phyloP scores from a whole-genome alignment of 2,113 vertebrate genomes.

The Empidonax traillii region DNA sequence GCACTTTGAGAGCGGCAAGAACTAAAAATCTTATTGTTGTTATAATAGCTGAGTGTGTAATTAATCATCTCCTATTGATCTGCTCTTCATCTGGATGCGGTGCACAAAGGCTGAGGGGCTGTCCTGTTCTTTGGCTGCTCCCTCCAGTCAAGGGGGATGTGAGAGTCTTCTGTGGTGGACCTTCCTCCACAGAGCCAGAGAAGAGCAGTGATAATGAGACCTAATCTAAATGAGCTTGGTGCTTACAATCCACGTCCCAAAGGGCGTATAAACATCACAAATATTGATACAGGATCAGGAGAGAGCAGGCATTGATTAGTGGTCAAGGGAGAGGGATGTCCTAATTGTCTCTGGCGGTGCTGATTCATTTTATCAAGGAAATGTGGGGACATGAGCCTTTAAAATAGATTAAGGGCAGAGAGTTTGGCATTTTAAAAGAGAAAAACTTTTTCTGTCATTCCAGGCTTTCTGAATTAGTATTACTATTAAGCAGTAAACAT shows the following conservation, averaged over 20 bases:
- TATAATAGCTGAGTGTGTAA: slow-evolving; percentile 45
- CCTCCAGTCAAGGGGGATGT: neutral
- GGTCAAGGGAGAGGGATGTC: slow-evolving; percentile 41
- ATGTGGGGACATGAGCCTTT: slow-evolving; percentile 30
- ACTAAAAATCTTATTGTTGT: slow-evolving; percentile 37
- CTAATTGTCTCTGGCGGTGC: slow-evolving; percentile 29
- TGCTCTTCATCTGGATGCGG: slow-evolving; percentile 46
- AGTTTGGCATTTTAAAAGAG: neutral
- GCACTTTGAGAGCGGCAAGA: neutral
- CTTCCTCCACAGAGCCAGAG: neutral
- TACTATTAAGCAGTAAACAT: neutral
- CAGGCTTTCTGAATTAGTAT: neutral
- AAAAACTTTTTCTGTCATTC: neutral
- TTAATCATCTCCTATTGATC: slow-evolving; percentile 68
- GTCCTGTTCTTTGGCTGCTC: slow-evolving; percentile 37
- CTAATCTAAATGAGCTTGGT: slow-evolving; percentile 39
- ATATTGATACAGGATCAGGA: slow-evolving; percentile 26
- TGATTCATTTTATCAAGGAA: slow-evolving; percentile 46
- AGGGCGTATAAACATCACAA: slow-evolving; percentile 26
- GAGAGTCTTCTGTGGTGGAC: neutral
- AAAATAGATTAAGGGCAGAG: slow-evolving; percentile 15
- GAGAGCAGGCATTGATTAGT: slow-evolving; percentile 42
- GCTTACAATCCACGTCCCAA: neutral
- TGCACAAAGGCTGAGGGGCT: slow-evolving; percentile 19
- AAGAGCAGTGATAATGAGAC: slow-evolving; percentile 6